Base-by-base conservation (phyloP, 2,888 invertebrate genomes). In the Anagyrus pseudococci region DNA sequence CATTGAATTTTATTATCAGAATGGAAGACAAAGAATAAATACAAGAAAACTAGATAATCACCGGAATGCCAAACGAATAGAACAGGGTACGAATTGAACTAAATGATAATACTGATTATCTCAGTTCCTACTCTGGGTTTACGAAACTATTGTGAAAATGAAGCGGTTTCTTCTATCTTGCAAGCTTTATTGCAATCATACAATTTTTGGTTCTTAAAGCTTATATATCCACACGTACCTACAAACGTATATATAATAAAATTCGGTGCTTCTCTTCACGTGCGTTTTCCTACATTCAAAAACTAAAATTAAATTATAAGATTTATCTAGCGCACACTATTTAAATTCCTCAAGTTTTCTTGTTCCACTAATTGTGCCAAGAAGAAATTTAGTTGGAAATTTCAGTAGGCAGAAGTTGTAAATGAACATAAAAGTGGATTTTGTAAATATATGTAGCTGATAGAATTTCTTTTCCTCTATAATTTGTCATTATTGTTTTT, bases 71-170 rank as follows among this genome's bases (percentile, higher is more conserved):
- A 43, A 53, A 60, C 7, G 26, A 52, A 53, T 57, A 61, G 65
- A 46, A 52, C 58, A 56, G 65, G 48, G 65, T 66, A 62, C 23
- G 65, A 62, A 56, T 62, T 65, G 58, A 64, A 58, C 40, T 48
- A 60, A 54, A 44, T 10, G 41, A 58, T n/a, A 37, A 57, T 17
- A 44, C 33, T 19, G 59, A 61, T 43, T 44, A 33, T 58, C 29
- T 55, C 58, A 33, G 54, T 58, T 66, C 58, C 56, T 62, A 58
- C 53, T 62, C 62, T 62, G 58, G 10, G 40, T 46, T 53, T 19
- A 37, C 55, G 29, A 44, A 23, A 59, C 52, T 60, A 53, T 37
- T 37, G n/a, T 46, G 40, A 48, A 20, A 33, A 41, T 13, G 47
- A 52, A 55, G 50, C 26, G 40, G 29, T n/a, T 46, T 26, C 26